These are phyloP conservation scores for Bombus waltoni DNA, from an alignment of 1,140 invertebrate genomes.

Conservation along the genomic window DNA sequence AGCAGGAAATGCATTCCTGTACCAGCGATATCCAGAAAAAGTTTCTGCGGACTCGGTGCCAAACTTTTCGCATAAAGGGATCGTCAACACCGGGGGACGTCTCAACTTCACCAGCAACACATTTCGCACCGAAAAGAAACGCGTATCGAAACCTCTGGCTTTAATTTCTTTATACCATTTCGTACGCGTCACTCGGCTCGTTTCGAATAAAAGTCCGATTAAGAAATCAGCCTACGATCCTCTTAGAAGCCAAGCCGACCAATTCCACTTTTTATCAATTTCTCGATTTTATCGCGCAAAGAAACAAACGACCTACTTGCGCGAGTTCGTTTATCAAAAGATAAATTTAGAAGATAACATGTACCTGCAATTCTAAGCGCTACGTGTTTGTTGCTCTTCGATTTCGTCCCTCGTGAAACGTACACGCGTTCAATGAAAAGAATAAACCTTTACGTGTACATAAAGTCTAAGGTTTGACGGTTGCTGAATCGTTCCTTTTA, in stretches of 20 bases:
- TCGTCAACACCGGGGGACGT: slow-evolving; percentile 26
- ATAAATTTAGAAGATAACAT: too few species aligned
- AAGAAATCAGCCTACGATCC: not conserved
- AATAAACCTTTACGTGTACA: too few species aligned
- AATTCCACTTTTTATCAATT: not conserved
- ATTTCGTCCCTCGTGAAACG: too few species aligned
- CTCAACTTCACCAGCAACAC: slow-evolving; percentile 19
- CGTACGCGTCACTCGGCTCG: not conserved
- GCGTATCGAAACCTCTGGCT: not conserved
- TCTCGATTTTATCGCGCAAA: not conserved
- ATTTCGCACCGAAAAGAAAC: slow-evolving; percentile 15
- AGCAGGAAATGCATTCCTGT: slow-evolving; percentile 45
- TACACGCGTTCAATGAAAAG: too few species aligned
- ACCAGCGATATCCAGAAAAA: slow-evolving; percentile 48
- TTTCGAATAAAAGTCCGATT: too few species aligned
- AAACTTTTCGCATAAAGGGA: slow-evolving; percentile 52
- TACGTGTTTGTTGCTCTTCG: too few species aligned
- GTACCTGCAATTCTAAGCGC: too few species aligned
- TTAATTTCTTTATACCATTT: not conserved
- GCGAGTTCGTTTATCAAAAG: too few species aligned
- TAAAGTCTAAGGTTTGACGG: too few species aligned
- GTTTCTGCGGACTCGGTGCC: slow-evolving; percentile 25
- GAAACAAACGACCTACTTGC: too few species aligned
- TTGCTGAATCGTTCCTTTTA: too few species aligned
- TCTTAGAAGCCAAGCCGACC: too few species aligned